Percentiles rank a stretch among this genome's conserved stretches.
Conservation (phyloP, 2,888 invertebrate species). For the Zonitis immaculata region DNA sequence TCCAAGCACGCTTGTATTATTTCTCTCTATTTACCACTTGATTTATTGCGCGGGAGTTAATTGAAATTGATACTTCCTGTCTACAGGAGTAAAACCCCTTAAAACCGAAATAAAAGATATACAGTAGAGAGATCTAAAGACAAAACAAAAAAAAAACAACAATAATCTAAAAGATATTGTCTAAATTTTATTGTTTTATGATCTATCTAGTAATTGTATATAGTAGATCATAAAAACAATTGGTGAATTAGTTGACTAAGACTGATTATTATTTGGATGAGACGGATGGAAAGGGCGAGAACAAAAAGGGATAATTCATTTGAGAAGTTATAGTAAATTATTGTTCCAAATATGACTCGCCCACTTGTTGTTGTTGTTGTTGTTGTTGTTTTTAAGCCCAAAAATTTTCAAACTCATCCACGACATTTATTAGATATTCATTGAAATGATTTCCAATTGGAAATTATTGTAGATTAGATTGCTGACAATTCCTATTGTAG, state of each 20-base stretch:
- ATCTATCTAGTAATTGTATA: too few relatives aligned
- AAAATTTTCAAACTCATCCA: neutral
- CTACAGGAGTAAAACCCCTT: conserved; percentile 25
- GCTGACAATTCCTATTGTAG: neutral
- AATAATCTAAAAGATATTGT: neutral
- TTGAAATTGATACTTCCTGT: conserved; percentile 49
- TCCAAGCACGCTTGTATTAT: conserved; percentile 41
- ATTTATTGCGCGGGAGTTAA: conserved; percentile 47
- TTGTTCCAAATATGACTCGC: too few relatives aligned
- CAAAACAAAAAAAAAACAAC: neutral
- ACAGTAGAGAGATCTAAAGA: too few relatives aligned
- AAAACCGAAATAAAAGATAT: too few relatives aligned
- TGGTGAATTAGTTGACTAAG: neutral
- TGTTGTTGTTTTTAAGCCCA: neutral
- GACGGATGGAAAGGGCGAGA: neutral
- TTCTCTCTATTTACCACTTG: conserved; percentile 47
- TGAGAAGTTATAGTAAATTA: neutral
- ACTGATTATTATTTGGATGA: neutral
- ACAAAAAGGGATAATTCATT: neutral
- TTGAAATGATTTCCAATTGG: conserved; percentile 1
- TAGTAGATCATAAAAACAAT: neutral
- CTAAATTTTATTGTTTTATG: conserved; percentile 1
- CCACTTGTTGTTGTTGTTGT: neutral
- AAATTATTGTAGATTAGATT: neutral
- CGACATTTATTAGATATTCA: neutral